Percentiles rank a stretch among this genome's conserved stretches.
Evolutionary conservation across 2,113 vertebrate species (phyloP).

Genomic region (Peromyscus leucopus): DNA sequence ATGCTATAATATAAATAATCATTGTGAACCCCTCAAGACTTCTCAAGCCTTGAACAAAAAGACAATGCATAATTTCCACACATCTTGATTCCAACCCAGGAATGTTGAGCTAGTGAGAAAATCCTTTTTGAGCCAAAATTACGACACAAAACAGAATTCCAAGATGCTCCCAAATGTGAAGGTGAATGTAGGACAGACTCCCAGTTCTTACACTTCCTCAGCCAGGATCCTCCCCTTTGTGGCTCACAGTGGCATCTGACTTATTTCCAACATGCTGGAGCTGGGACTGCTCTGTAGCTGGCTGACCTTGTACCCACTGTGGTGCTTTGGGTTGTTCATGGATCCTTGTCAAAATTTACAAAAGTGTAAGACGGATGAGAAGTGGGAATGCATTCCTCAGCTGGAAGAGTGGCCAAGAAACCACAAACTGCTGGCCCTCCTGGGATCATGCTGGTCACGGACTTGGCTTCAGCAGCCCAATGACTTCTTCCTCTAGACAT

Average conservation of each 20-base stretch:
- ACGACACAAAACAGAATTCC: neutral
- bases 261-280: neutral
- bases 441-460: conserved; percentile 80
- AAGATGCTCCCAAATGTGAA: neutral
- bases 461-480: conserved; percentile 84
- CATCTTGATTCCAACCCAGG: conserved; percentile 29
- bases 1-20: neutral
- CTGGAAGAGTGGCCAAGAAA: conserved; percentile 85
- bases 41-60: conserved; percentile 32
- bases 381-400: conserved; percentile 85
- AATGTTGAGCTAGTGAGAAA: conserved; percentile 21
- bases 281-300: conserved; percentile 63
- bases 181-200: neutral
- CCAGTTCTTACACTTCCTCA: neutral
- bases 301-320: conserved; percentile 72
- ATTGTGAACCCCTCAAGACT: neutral
- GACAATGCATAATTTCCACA: conserved; percentile 17
- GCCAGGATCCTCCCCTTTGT: neutral
- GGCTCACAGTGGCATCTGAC: neutral
- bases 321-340: conserved; percentile 83
- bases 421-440: conserved; percentile 84
- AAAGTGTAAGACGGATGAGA: conserved; percentile 84
- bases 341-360: conserved; percentile 81
- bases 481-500: conserved; percentile 82
- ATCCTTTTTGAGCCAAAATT: conserved; percentile 27